phyloP scores from a whole-genome alignment of 2,888 invertebrate genomes.

The Epirrhoe tristata region DNA sequence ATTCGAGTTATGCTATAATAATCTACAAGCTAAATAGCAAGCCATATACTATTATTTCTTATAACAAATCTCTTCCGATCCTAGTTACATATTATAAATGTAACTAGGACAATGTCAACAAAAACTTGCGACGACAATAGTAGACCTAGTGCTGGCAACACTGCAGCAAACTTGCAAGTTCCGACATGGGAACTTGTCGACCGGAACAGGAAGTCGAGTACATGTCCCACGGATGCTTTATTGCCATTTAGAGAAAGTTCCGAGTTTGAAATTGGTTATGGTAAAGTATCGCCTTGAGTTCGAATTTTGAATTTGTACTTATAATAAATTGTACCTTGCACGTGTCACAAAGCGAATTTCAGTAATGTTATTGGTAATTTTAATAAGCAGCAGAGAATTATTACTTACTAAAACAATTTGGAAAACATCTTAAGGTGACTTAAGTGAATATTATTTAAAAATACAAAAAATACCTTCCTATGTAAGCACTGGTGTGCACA shows the following conservation, averaged over 20 bases:
- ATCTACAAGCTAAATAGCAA: too few species aligned
- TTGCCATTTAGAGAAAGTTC: slow-evolving; percentile 47
- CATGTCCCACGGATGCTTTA: slow-evolving; percentile 45
- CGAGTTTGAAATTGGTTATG: slow-evolving; percentile 38
- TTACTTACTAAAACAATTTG: too few species aligned
- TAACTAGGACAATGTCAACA: slow-evolving; percentile 37
- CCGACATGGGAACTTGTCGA: slow-evolving; percentile 53
- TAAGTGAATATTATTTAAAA: too few species aligned
- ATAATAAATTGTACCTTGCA: slow-evolving; percentile 12
- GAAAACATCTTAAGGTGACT: too few species aligned
- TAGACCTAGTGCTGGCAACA: slow-evolving; percentile 53
- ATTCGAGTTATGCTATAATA: too few species aligned
- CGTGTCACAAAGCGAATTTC: not conserved
- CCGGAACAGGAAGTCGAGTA: slow-evolving; percentile 56
- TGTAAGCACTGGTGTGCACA: too few species aligned
- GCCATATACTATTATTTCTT: not conserved
- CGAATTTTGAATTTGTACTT: slow-evolving; percentile 17
- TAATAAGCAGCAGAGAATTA: too few species aligned
- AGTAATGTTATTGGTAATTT: not conserved
- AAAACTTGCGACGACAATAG: slow-evolving; percentile 46
- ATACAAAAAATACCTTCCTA: too few species aligned
- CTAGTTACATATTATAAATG: slow-evolving; percentile 21
- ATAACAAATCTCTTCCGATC: not conserved
- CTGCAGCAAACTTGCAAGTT: slow-evolving; percentile 60
- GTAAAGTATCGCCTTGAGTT: slow-evolving; percentile 30